Conservation (phyloP, 2,113 vertebrate genomes). For the Oxygymnocypris stewartii region DNA sequence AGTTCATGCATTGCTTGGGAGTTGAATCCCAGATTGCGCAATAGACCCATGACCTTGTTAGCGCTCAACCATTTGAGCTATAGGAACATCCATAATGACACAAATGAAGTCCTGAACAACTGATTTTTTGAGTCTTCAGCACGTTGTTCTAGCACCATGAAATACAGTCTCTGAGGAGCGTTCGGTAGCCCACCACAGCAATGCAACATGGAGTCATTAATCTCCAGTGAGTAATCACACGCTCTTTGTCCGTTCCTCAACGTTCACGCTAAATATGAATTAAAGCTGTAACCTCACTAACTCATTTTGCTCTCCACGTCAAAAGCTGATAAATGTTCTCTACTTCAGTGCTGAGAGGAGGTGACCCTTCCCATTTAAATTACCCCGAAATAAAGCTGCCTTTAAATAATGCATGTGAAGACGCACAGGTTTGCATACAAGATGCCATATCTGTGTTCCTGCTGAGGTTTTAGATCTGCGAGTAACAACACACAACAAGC, state of each 20-base stretch:
- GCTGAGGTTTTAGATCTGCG: neutral
- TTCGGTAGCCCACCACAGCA: slow-evolving; percentile 30
- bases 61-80: neutral
- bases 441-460: neutral
- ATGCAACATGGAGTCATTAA: slow-evolving; percentile 56
- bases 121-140: neutral
- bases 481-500: no score
- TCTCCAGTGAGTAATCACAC: slow-evolving; percentile 52
- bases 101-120: neutral
- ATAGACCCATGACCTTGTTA: neutral
- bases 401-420: slow-evolving; percentile 24
- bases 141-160: slow-evolving; percentile 53
- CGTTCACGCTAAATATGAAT: slow-evolving; percentile 63
- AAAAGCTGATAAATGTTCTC: slow-evolving; percentile 37
- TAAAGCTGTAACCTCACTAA: slow-evolving; percentile 44
- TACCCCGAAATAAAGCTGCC: slow-evolving; percentile 13
- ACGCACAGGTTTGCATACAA: neutral
- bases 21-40: no score
- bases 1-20: no score
- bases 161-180: slow-evolving; percentile 57
- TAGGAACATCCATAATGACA: neutral
- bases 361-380: slow-evolving; percentile 31
- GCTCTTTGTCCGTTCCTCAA: slow-evolving; percentile 45
- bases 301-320: slow-evolving; percentile 34
- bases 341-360: slow-evolving; percentile 24